A percentile compares a stretch with the other conserved stretches of the same genome.
Conservation (phyloP, 92 coral and sea anemone genomes). For the Heliopora coerulea region DNA sequence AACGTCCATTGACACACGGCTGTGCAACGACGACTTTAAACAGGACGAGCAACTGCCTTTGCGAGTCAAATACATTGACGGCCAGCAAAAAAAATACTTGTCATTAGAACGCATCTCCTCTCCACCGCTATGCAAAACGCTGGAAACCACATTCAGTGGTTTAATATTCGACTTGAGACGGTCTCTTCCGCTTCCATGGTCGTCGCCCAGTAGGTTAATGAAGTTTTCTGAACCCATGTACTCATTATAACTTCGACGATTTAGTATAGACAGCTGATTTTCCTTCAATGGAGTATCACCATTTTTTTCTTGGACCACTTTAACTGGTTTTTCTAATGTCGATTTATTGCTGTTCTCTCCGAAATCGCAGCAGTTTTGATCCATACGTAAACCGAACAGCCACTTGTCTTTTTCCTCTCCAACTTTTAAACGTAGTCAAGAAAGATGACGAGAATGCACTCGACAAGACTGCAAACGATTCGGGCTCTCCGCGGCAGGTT, state of each 20-base stretch:
- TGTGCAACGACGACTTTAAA: slow-evolving; percentile 4
- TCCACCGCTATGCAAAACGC: not conserved
- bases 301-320: not conserved
- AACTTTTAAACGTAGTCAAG: not conserved
- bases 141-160: slow-evolving; percentile 23
- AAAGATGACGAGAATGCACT: not conserved
- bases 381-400: not conserved
- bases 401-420: not conserved
- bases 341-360: not conserved
- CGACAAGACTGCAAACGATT: not conserved
- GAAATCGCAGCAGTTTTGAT: not conserved
- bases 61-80: slow-evolving; percentile 3
- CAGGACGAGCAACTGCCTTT: not conserved
- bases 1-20: slow-evolving; percentile 14
- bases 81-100: not conserved
- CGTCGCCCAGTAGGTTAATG: slow-evolving; percentile 27
- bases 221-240: slow-evolving; percentile 28
- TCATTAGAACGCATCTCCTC: slow-evolving; percentile 16
- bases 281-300: slow-evolving; percentile 7
- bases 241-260: slow-evolving; percentile 34
- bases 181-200: not conserved
- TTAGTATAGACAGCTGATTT: not conserved
- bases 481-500: slow-evolving; percentile 1
- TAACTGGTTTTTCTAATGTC: slow-evolving; percentile 3
- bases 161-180: slow-evolving; percentile 10